These are phyloP conservation scores for Tetrapedia diversipes DNA, from an alignment of 2,888 invertebrate species.

Conservation along the genomic window DNA sequence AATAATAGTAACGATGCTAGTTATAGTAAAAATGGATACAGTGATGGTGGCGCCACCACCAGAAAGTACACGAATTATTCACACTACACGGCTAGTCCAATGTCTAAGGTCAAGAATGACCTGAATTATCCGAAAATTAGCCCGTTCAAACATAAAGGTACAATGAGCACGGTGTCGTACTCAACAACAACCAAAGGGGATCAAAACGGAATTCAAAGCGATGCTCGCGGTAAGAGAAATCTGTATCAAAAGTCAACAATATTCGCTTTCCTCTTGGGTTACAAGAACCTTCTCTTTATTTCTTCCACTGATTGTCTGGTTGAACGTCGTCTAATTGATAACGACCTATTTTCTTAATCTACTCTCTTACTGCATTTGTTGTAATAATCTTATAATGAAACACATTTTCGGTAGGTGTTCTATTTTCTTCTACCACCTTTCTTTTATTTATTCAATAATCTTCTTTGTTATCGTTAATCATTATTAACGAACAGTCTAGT, in stretches of 20 bases:
- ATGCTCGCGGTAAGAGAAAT: constrained; percentile 80
- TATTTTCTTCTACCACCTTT: neutral
- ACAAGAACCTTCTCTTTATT: constrained; percentile 7
- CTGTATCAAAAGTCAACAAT: constrained; percentile 46
- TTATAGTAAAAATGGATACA: constrained; percentile 43
- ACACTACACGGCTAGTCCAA: constrained; percentile 65
- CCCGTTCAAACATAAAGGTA: constrained; percentile 78
- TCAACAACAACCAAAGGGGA: constrained; percentile 75
- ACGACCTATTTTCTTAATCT: constrained; percentile 19
- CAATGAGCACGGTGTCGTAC: constrained; percentile 69
- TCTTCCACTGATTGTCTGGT: constrained; percentile 5
- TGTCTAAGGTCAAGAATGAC: constrained; percentile 73
- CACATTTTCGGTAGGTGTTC: neutral
- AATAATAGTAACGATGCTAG: constrained; percentile 34
- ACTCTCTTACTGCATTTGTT: constrained; percentile 26
- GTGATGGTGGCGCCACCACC: constrained; percentile 63
- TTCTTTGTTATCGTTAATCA: constrained; percentile 1
- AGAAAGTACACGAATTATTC: constrained; percentile 68
- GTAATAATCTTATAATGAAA: too few relatives aligned
- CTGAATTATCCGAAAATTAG: constrained; percentile 77
- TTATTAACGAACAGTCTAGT: constrained; percentile 9
- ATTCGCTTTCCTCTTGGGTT: constrained; percentile 14
- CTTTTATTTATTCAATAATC: neutral
- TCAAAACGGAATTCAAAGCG: constrained; percentile 74
- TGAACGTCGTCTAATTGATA: neutral